Evolutionary conservation across 2,797 vertebrate genomes (phyloP).

Genomic region (Potorous gilbertii): DNA sequence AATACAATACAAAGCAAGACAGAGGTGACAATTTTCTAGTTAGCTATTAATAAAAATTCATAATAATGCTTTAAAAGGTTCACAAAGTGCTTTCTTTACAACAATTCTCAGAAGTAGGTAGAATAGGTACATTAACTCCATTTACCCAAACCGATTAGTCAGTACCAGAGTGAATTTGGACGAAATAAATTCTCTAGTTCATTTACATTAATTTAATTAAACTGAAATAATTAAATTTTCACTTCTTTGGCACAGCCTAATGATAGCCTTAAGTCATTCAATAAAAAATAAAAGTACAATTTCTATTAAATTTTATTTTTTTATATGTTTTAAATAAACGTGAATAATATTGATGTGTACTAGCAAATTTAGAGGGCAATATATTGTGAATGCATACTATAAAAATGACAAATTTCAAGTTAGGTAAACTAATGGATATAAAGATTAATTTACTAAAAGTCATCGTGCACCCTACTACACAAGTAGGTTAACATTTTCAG

Average conservation of each 20-base stretch:
- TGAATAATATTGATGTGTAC: neutral
- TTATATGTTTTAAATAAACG: neutral
- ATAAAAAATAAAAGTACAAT: constrained; percentile 38
- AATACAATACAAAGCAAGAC: neutral
- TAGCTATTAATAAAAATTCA: constrained; percentile 37
- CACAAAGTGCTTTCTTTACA: neutral
- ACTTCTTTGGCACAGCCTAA: constrained; percentile 3
- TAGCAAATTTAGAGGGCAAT: constrained; percentile 24
- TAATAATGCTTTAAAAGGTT: neutral
- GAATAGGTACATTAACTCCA: neutral
- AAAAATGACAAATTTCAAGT: constrained; percentile 41
- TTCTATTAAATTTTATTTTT: constrained; percentile 14
- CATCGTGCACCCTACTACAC: neutral
- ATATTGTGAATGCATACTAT: neutral
- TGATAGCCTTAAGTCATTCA: neutral
- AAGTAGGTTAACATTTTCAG: constrained; percentile 26
- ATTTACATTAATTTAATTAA: constrained; percentile 26
- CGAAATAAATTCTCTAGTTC: neutral
- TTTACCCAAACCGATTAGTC: neutral
- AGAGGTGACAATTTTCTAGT: constrained; percentile 15
- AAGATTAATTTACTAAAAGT: constrained; percentile 27
- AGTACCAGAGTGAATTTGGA: neutral
- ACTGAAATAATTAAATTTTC: constrained; percentile 34
- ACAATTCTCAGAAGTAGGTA: neutral
- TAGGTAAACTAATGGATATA: constrained; percentile 43